Evolutionary conservation across 2,888 invertebrate species (phyloP), one percentile per base, ranked within the genome.

Genomic region (Syritta pipiens): DNA sequence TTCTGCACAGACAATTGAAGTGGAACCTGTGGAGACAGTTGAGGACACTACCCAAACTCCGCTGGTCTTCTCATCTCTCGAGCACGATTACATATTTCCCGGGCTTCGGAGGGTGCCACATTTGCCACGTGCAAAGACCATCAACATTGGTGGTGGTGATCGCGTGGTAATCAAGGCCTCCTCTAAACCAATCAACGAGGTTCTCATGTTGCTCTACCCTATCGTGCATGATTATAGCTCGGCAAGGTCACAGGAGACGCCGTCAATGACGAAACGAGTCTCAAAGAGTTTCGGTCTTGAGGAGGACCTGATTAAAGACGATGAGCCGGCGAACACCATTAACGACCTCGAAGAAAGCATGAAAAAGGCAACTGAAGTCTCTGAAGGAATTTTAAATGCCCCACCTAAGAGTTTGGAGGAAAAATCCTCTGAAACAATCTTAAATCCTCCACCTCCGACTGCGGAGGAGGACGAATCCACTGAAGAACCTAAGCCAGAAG

Each of bases 11-110:
- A 79, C 79, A 14, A n/a, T 72, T 10, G 67, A 67, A 10, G 62
- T 68, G 2, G 74, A 79, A 1, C 74, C 79, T 10, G 46, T 32
- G 2, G 7, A 55, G 37, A 57, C 67, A 0, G 3, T 37, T 3
- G 79, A 62, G 37, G 74, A 79, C 1, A 1, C 79, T 3, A 79
- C 79, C 35, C 79, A 79, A 14, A 79, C 79, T 9, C 79, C 79
- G 3, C 20, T 79, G 26, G 24, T 79, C 7, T 79, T 74, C 9
- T 79, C 79, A 10, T 79, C 79, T 0, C 74, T 79, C 4, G 74
- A 74, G 22, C 79, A 79, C 49, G 74, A 79, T 12, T 74, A 57
- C 9, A 44, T 79, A 4, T 79, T 79, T 7, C 79, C 79, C 0
- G 79, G 79, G 5, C 74, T 79, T 37, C 67, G 79, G 0, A 55